A percentile compares a stretch with the other conserved stretches of the same genome.
Conservation (phyloP, 1,140 invertebrate genomes). For the Pogonomyrmex californicus region DNA sequence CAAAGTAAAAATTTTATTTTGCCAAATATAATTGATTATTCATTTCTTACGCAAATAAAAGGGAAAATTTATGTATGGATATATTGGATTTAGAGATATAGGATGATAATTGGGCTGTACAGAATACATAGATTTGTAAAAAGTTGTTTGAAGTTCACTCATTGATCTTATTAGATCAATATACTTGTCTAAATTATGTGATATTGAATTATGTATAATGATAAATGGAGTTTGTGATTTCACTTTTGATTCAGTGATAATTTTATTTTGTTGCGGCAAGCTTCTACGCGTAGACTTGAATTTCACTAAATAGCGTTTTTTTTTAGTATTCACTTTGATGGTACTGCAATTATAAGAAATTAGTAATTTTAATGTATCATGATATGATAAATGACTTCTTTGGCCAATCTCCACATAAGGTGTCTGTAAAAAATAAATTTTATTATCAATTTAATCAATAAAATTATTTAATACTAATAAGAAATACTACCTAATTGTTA, state of each 20-base stretch:
- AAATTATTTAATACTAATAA: background rate
- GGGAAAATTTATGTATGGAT: background rate
- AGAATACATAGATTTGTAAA: background rate
- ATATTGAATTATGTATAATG: background rate
- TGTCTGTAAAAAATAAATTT: constrained; percentile 19
- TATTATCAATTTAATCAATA: constrained; percentile 13
- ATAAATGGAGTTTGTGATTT: background rate
- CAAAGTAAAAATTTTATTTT: constrained; percentile 5
- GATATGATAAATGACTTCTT: constrained; percentile 49
- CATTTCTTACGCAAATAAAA: constrained; percentile 4
- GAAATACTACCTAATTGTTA: too few relatives aligned
- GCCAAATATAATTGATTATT: background rate
- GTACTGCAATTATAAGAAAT: constrained; percentile 44
- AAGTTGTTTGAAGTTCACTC: background rate
- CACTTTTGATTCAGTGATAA: background rate
- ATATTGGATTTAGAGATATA: background rate
- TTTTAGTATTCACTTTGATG: background rate
- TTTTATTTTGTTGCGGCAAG: background rate
- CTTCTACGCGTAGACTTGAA: background rate
- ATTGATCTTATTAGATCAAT: background rate
- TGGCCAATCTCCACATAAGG: constrained; percentile 41
- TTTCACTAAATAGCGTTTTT: background rate
- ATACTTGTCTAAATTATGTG: background rate
- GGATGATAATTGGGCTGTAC: background rate
- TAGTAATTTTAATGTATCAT: constrained; percentile 46